These are phyloP conservation scores for Acipenser oxyrinchus DNA, from an alignment of 2,797 vertebrate genomes.

Conservation along the genomic window DNA sequence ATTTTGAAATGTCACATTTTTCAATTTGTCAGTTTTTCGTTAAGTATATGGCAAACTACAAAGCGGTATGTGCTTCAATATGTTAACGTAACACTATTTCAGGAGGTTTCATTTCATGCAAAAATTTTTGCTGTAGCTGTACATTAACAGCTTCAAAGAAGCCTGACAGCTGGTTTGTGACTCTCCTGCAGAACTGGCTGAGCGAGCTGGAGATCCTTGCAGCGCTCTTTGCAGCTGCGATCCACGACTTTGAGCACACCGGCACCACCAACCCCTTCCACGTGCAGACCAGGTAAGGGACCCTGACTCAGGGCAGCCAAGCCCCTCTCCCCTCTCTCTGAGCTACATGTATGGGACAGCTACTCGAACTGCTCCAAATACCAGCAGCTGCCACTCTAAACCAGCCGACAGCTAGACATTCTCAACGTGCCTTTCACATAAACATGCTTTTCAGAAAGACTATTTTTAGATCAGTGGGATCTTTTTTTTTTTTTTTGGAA, in stretches of 20 bases:
- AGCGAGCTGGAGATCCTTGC: slow-evolving; percentile 84
- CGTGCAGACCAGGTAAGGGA: slow-evolving; percentile 78
- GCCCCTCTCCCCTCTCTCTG: neutral
- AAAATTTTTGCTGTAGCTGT: too few species aligned
- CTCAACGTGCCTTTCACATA: slow-evolving; percentile 29
- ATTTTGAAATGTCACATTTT: too few species aligned
- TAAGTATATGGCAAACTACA: too few species aligned
- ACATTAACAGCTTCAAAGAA: neutral
- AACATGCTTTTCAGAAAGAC: slow-evolving; percentile 34
- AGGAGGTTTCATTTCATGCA: too few species aligned
- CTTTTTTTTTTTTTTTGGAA: slow-evolving; percentile 34
- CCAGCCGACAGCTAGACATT: neutral
- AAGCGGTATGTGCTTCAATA: too few species aligned
- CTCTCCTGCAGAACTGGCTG: slow-evolving; percentile 70
- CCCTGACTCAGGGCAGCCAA: neutral
- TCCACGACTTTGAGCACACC: slow-evolving; percentile 89
- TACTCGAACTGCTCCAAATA: neutral
- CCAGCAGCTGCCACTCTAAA: neutral
- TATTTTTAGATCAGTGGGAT: slow-evolving; percentile 45
- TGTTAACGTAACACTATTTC: too few species aligned
- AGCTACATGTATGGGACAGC: neutral
- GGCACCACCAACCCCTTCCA: slow-evolving; percentile 93
- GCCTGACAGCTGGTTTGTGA: neutral
- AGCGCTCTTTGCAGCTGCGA: slow-evolving; percentile 82
- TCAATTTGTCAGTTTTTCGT: too few species aligned